Evolutionary conservation across 2,888 invertebrate genomes (phyloP).

Genomic region (Latrodectus hesperus): DNA sequence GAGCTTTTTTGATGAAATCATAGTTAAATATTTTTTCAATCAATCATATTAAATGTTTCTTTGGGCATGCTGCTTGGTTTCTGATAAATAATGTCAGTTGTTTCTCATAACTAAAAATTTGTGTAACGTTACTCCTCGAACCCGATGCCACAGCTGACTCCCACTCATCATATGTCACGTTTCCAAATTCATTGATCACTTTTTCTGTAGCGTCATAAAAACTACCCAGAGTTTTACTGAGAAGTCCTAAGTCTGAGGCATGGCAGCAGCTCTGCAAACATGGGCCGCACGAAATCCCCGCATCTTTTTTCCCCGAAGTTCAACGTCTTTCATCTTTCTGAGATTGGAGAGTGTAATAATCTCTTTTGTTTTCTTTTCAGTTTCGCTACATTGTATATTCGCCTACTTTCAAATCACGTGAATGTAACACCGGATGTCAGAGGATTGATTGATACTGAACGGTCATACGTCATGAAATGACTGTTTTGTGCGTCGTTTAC

Average conservation of each 20-base stretch:
- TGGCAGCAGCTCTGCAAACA: slow-evolving; percentile 46
- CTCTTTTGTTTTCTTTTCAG: slow-evolving; percentile 1
- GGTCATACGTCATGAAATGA: too few species aligned
- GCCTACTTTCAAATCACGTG: not conserved
- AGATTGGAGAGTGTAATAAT: slow-evolving; percentile 12
- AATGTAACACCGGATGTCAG: not conserved
- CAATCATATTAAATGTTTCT: too few species aligned
- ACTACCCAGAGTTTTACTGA: not conserved
- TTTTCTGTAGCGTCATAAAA: slow-evolving; percentile 45
- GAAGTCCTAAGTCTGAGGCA: slow-evolving; percentile 23
- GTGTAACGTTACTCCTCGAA: too few species aligned
- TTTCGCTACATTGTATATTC: slow-evolving; percentile 27
- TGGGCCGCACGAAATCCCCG: slow-evolving; percentile 18
- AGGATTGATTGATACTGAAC: too few species aligned
- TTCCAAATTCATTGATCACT: slow-evolving; percentile 55
- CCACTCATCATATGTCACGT: slow-evolving; percentile 23
- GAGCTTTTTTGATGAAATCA: too few species aligned
- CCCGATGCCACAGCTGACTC: not conserved
- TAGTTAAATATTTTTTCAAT: too few species aligned
- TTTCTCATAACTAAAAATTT: too few species aligned
- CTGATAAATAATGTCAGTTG: too few species aligned
- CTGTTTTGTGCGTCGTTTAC: too few species aligned
- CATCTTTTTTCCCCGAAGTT: slow-evolving; percentile 49
- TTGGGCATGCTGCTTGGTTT: too few species aligned
- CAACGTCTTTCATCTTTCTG: slow-evolving; percentile 49